phyloP scores from a whole-genome alignment of 2,888 invertebrate species.

The Atrina japonica region DNA sequence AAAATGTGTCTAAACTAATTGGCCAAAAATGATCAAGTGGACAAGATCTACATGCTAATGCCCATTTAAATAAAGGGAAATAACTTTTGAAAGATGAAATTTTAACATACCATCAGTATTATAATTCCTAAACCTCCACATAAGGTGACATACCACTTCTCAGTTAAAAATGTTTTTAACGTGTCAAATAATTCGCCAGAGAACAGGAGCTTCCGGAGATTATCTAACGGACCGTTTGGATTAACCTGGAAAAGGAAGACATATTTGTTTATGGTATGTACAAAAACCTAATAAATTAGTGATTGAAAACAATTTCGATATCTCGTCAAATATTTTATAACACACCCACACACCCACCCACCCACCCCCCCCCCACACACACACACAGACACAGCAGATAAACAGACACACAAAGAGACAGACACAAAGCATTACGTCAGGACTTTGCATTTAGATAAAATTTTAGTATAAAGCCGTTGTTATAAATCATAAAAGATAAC shows the following conservation, averaged over 20 bases:
- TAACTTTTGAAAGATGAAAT: background rate
- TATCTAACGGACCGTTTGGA: conserved; percentile 96
- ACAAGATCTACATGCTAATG: background rate
- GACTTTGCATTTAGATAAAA: too few species aligned
- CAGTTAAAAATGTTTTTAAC: conserved; percentile 94
- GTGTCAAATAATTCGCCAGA: conserved; percentile 92
- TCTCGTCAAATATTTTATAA: too few species aligned
- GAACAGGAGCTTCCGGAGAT: conserved; percentile 95
- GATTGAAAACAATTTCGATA: too few species aligned
- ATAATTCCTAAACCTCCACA: conserved; percentile 88
- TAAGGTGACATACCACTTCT: conserved; percentile 95
- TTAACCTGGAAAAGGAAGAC: conserved; percentile 87
- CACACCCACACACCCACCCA: too few species aligned
- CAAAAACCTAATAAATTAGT: background rate
- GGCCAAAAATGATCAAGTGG: too few species aligned
- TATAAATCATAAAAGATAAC: too few species aligned
- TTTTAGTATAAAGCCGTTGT: too few species aligned
- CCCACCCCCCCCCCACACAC: too few species aligned
- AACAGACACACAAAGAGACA: too few species aligned
- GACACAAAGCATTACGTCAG: too few species aligned
- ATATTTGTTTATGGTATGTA: background rate
- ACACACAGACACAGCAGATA: too few species aligned
- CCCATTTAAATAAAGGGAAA: background rate
- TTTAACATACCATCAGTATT: conserved; percentile 87
- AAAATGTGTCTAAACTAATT: too few species aligned